Base-by-base conservation (phyloP, 2,113 vertebrate genomes). In the Periophthalmus modestus region DNA sequence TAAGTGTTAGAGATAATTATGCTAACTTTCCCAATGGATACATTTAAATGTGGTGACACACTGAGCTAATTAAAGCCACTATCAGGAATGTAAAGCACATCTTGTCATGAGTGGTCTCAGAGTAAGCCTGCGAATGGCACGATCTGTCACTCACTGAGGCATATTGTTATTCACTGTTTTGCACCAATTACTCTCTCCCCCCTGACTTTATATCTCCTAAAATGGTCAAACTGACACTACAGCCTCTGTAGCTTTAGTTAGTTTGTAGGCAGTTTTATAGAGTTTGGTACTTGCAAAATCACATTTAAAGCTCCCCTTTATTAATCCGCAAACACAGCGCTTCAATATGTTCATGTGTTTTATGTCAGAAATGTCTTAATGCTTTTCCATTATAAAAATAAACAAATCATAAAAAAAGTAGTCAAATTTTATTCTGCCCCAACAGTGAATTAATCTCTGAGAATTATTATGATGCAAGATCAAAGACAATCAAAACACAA, bases 51-150 rank as follows among this genome's bases (percentile, higher is more conserved):
- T 21, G 16, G 23, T 58, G 57, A 63, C n/a, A 58, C 65, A 63
- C 28, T 16, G 34, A 81, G 47, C 61, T 62, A 76, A 18, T 10
- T 65, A 19, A 67, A 78, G 47, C 23, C 48, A 43, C 71, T n/a
- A 68, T 18, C 0, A 23, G 46, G 12, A 23, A 48, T 24, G 28
- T 58, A 33, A 75, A 36, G 59, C 70, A 48, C 67, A 69, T 24
- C 15, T 33, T 62, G 62, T 48, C 78, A 23, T 89, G 80, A 87
- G 77, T 74, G 63, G 74, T 23, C 72, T 74, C 61, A 75, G 47
- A 84, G 65, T 84, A 24, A 77, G 75, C 11, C 43, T 65, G 80
- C 65, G 80, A 36, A 36, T 85, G 88, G 81, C 67, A 66, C 80
- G 14, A 70, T 61, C 71, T 79, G 76, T 67, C 71, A 28, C 87